A percentile compares a stretch with the other conserved stretches of the same genome.
Conservation (phyloP, 2,797 vertebrate species). For the Sus cebifrons region DNA sequence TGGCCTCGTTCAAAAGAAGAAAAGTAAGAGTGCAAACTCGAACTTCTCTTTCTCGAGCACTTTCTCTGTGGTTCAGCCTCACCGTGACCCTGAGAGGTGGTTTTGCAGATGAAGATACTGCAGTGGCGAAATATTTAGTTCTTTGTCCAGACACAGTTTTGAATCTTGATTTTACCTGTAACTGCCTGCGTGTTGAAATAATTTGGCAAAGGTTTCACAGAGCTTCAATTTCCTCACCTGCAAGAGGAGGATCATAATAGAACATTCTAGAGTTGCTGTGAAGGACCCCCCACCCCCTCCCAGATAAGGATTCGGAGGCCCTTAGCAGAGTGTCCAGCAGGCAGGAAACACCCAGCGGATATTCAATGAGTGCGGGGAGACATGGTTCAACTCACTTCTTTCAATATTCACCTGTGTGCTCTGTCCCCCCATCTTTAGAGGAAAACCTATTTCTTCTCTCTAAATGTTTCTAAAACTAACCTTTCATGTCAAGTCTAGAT, state of each 20-base stretch:
- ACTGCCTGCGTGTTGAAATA: background rate
- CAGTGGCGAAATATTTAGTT: background rate
- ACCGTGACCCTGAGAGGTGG: background rate
- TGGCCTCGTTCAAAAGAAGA: constrained; percentile 7
- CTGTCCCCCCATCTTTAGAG: background rate
- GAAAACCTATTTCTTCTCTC: background rate
- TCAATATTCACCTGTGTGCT: background rate
- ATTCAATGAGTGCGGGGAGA: background rate
- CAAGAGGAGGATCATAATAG: background rate
- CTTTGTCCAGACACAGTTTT: background rate
- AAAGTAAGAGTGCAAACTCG: background rate
- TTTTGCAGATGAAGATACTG: background rate
- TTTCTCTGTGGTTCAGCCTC: background rate
- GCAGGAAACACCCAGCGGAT: background rate
- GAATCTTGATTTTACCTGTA: background rate
- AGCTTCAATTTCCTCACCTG: background rate
- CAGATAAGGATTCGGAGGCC: background rate
- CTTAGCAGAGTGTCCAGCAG: background rate
- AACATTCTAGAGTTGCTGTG: background rate
- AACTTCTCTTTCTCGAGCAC: background rate
- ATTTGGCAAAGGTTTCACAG: background rate
- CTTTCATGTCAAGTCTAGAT: background rate
- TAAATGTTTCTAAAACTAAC: background rate
- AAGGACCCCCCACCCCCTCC: background rate
- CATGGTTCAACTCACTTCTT: background rate